phyloP scores from a whole-genome alignment of 23 tunicate genomes.

The Styela clava region DNA sequence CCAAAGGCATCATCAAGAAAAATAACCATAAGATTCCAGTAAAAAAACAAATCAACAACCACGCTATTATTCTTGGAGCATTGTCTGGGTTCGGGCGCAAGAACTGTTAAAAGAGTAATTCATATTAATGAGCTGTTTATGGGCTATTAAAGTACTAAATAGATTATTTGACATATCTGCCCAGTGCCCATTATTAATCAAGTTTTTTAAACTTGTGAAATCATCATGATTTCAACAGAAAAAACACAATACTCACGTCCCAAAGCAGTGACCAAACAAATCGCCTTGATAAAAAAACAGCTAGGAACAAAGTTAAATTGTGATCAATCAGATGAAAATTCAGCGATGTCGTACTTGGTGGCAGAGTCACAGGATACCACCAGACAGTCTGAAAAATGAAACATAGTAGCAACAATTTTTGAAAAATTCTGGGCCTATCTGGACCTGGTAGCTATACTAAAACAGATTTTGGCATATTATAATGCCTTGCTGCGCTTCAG shows the following conservation, averaged over 20 bases:
- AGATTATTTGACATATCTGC: no score
- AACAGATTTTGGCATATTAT: no score
- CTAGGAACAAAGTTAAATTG: constrained; percentile 40
- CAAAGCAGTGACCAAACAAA: constrained; percentile 59
- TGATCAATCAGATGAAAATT: constrained; percentile 81
- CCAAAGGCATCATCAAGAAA: constrained; percentile 10
- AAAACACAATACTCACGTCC: constrained; percentile 22
- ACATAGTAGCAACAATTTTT: not conserved
- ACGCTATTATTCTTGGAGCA: constrained; percentile 14
- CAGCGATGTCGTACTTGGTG: constrained; percentile 76
- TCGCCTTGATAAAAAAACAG: constrained; percentile 47
- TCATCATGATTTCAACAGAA: no score
- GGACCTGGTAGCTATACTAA: no score
- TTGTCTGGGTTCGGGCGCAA: constrained; percentile 34
- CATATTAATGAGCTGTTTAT: no score
- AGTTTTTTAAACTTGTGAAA: no score
- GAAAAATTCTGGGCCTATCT: not conserved
- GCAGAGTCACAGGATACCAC: constrained; percentile 86
- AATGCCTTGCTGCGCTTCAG: no score
- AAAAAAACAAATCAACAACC: constrained; percentile 32
- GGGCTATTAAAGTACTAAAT: no score
- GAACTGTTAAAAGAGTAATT: constrained; percentile 8
- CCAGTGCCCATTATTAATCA: no score
- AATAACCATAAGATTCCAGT: constrained; percentile 39
- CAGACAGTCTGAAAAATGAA: constrained; percentile 57